Evolutionary conservation across 2,888 invertebrate genomes (phyloP).

Genomic region (Epicampocera succincta): DNA sequence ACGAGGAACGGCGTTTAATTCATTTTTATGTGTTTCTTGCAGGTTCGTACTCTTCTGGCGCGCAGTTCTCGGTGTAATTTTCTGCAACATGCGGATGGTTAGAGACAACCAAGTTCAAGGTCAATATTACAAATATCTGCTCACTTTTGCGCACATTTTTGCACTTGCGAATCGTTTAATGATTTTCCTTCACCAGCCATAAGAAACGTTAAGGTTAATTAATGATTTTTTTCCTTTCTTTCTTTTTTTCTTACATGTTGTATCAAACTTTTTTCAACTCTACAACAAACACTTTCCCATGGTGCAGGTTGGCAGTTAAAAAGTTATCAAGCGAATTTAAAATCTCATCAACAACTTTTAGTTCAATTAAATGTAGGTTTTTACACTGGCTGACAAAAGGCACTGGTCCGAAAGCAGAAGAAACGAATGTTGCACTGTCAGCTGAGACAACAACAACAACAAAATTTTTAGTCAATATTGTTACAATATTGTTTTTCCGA

Average conservation of each 20-base stretch:
- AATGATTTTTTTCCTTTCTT: conserved; percentile 14
- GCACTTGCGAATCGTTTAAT: conserved; percentile 44
- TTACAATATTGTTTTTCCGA: no score
- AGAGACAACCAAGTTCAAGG: conserved; percentile 64
- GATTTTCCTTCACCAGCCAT: conserved; percentile 29
- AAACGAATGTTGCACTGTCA: background rate
- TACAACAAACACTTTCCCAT: conserved; percentile 55
- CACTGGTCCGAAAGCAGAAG: background rate
- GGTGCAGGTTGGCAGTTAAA: conserved; percentile 42
- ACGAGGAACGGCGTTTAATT: conserved; percentile 42
- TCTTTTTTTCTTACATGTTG: conserved; percentile 11
- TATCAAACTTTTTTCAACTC: conserved; percentile 10
- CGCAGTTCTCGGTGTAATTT: background rate
- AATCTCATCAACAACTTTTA: conserved; percentile 50
- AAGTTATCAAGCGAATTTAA: conserved; percentile 48
- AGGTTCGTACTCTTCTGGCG: conserved; percentile 4
- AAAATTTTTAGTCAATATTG: no score
- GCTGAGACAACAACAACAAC: background rate
- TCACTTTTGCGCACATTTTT: conserved; percentile 36
- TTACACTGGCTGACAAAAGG: background rate
- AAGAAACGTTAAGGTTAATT: conserved; percentile 59
- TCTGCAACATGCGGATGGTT: conserved; percentile 35
- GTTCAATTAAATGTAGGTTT: conserved; percentile 33
- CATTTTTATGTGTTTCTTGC: conserved; percentile 43
- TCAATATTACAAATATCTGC: conserved; percentile 46